A percentile compares a stretch with the other conserved stretches of the same genome.
phyloP scores from a whole-genome alignment of 2,888 invertebrate genomes.

The Trisateles emortualis region DNA sequence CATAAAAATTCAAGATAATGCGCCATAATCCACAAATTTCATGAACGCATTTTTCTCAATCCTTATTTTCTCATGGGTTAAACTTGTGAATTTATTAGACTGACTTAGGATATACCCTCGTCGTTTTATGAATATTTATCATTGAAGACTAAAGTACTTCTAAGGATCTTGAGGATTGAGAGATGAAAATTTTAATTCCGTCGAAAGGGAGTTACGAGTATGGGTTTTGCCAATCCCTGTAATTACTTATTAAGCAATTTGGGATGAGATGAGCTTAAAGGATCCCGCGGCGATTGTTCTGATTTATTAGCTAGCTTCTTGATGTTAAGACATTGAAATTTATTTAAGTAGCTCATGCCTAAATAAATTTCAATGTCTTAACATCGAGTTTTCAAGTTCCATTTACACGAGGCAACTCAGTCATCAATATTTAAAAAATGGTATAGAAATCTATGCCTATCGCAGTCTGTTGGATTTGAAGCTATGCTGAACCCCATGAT shows the following conservation, averaged over 20 bases:
- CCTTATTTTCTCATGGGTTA: slow-evolving; percentile 26
- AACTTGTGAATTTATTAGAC: slow-evolving; percentile 38
- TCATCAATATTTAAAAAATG: too few species aligned
- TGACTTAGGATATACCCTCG: slow-evolving; percentile 22
- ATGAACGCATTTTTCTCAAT: slow-evolving; percentile 21
- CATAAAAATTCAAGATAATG: slow-evolving; percentile 10
- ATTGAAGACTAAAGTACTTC: slow-evolving; percentile 12
- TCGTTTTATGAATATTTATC: slow-evolving; percentile 48
- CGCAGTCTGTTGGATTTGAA: too few species aligned
- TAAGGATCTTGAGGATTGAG: slow-evolving; percentile 27
- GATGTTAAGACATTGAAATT: background rate
- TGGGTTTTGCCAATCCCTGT: slow-evolving; percentile 21
- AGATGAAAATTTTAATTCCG: slow-evolving; percentile 36
- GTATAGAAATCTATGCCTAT: too few species aligned
- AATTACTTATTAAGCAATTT: slow-evolving; percentile 38
- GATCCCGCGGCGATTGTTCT: slow-evolving; percentile 14
- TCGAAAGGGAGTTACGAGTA: slow-evolving; percentile 16
- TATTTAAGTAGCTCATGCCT: background rate
- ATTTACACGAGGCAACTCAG: too few species aligned
- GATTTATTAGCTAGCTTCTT: slow-evolving; percentile 4
- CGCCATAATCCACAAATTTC: background rate
- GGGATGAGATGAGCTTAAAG: slow-evolving; percentile 24
- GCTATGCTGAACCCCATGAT: too few species aligned
- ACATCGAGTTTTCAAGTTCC: background rate
- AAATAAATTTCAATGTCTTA: background rate